Base-by-base conservation (phyloP, 1,140 invertebrate species). In the Adoxophyes honmai region DNA sequence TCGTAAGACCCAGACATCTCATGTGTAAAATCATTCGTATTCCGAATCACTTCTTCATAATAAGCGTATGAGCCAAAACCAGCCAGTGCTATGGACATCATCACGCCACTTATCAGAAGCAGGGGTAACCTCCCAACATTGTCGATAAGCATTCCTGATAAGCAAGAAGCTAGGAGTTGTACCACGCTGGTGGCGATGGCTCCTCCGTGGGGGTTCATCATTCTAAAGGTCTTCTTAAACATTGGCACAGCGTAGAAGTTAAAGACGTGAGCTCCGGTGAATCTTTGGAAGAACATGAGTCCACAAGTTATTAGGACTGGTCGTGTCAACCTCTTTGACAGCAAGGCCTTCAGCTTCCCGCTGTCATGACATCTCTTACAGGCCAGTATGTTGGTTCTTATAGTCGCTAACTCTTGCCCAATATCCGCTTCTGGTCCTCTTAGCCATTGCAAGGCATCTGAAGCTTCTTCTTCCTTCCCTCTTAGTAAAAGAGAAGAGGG, bases 221-320 rank as follows among this genome's bases (percentile, higher is more conserved):
- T 93, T 37, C 92, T 92, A 58, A 96, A 93, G 0, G 94, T 95
- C 80, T 95, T 92, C 51, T 92, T 92, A 70, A 96, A 95, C 70
- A 95, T 94, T 36, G 93, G 91, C 1, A 96, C 95, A 10, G 95
- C 94, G 79, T 96, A 96, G 75, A 95, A 95, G 80, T 92, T 95
- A 81, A 96, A 96, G 10, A 95, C 93, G 66, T 95, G 94, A 9
- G 94, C 94, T 8, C 95, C 95, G 53, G 94, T 95, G 69, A 96
- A 96, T 54, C 94, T 90, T 69, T 95, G 95, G 81, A 96, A 96
- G 82, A 96, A 94, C 94, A 96, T 96, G 39, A 96, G 84, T 0
- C 94, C 94, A 79, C 95, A 96, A 1, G 94, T 95, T 52, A 95
- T 95, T 48, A 95, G 86, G 7, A 95, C 93, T 4, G 95, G 95